Conservation (phyloP, 2,113 vertebrate species). For the Silurus asotus region DNA sequence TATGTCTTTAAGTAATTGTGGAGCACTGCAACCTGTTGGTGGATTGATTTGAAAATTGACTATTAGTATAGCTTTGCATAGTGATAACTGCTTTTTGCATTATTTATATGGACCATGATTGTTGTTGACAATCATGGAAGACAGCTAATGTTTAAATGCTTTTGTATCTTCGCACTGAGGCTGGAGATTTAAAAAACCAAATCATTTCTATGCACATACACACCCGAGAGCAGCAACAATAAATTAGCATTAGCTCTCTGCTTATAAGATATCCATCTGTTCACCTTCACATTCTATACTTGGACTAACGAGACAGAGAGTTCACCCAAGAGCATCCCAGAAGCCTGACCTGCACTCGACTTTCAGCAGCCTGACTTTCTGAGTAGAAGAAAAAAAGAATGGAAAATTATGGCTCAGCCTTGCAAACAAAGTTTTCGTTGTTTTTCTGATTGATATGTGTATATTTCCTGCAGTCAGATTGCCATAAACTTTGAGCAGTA, state of each 20-base stretch:
- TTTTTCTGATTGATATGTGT: slow-evolving; percentile 49
- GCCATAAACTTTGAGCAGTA: slow-evolving; percentile 58
- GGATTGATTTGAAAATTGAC: background rate
- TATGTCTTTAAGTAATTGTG: no score
- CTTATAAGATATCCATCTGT: background rate
- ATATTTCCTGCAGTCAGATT: slow-evolving; percentile 49
- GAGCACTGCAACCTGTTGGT: background rate
- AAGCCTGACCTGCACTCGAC: slow-evolving; percentile 14
- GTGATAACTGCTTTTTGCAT: background rate
- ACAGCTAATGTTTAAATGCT: background rate
- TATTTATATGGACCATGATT: background rate
- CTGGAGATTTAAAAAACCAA: background rate
- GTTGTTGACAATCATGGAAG: background rate
- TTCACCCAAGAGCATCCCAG: slow-evolving; percentile 29
- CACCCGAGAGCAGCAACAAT: background rate
- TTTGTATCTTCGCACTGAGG: background rate
- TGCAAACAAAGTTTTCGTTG: background rate
- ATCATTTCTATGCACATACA: background rate
- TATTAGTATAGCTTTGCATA: background rate
- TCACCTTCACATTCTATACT: slow-evolving; percentile 10
- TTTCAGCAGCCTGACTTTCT: slow-evolving; percentile 1
- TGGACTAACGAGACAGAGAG: slow-evolving; percentile 27
- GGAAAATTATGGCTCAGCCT: background rate
- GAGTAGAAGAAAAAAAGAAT: background rate
- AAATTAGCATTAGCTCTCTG: background rate